phyloP scores from a whole-genome alignment of 2,888 invertebrate genomes.

The Subacronicta megacephala region DNA sequence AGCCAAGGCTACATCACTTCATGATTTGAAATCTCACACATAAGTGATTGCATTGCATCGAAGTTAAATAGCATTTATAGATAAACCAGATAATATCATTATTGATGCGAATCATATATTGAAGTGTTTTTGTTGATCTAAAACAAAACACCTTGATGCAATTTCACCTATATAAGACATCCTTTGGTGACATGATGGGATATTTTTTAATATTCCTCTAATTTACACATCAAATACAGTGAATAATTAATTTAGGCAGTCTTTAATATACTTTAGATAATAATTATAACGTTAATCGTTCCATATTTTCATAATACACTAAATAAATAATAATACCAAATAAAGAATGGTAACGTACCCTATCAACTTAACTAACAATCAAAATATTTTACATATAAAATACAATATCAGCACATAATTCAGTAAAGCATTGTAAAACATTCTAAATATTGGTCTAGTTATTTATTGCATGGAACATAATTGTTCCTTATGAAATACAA shows the following conservation, averaged over 20 bases:
- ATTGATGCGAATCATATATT: constrained; percentile 9
- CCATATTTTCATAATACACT: constrained; percentile 78
- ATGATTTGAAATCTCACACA: constrained; percentile 57
- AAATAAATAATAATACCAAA: constrained; percentile 85
- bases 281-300: constrained; percentile 77
- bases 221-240: constrained; percentile 79
- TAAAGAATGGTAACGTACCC: constrained; percentile 85
- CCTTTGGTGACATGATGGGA: constrained; percentile 61
- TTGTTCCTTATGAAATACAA: constrained; percentile 67
- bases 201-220: constrained; percentile 74
- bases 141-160: constrained; percentile 33
- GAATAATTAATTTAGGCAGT: constrained; percentile 89
- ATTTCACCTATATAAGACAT: constrained; percentile 29
- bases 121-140: constrained; percentile 9
- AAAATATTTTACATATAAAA: constrained; percentile 77
- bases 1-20: constrained; percentile 57
- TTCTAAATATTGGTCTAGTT: constrained; percentile 89
- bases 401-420: constrained; percentile 84
- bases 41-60: constrained; percentile 54
- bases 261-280: constrained; percentile 86
- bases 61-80: constrained; percentile 46
- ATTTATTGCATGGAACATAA: constrained; percentile 82
- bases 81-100: constrained; percentile 21
- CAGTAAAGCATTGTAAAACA: constrained; percentile 86
- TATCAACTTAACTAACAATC: constrained; percentile 80